phyloP scores from a whole-genome alignment of 2,113 vertebrate species.

The Bettongia penicillata region DNA sequence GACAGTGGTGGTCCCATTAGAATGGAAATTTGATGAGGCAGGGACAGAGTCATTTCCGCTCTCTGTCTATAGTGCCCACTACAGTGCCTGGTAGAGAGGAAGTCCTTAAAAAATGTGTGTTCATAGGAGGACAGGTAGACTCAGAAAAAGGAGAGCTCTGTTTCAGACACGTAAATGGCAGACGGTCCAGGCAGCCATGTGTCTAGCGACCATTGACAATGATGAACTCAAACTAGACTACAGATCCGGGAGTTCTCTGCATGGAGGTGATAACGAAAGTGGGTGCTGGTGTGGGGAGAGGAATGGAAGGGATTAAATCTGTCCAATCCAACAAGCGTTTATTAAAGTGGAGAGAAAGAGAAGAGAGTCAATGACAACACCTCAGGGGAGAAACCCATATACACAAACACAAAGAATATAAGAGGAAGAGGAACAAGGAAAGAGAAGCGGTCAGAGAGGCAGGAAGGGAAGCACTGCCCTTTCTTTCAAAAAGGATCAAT shows the following conservation, averaged over 20 bases:
- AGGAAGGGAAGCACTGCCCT: not conserved
- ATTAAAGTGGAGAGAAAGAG: not conserved
- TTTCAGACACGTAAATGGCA: not conserved
- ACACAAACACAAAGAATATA: no score
- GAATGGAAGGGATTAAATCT: not conserved
- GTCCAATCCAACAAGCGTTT: not conserved
- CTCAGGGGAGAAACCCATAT: no score
- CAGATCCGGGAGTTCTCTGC: not conserved
- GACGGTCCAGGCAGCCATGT: not conserved
- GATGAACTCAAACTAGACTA: not conserved
- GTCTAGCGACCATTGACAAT: not conserved
- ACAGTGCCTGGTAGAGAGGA: no score
- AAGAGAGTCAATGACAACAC: not conserved
- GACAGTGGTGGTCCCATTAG: no score
- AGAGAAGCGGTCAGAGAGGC: not conserved
- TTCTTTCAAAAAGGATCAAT: not conserved
- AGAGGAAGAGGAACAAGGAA: not conserved
- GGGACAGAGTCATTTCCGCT: no score
- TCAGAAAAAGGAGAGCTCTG: not conserved
- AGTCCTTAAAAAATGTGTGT: no score
- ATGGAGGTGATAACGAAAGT: not conserved
- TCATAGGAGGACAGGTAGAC: no score
- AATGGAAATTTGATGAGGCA: no score
- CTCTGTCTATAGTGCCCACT: no score
- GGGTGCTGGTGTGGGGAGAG: not conserved